These are phyloP conservation scores for Cheilosia variabilis DNA, from an alignment of 2,888 invertebrate genomes.

Conservation along the genomic window DNA sequence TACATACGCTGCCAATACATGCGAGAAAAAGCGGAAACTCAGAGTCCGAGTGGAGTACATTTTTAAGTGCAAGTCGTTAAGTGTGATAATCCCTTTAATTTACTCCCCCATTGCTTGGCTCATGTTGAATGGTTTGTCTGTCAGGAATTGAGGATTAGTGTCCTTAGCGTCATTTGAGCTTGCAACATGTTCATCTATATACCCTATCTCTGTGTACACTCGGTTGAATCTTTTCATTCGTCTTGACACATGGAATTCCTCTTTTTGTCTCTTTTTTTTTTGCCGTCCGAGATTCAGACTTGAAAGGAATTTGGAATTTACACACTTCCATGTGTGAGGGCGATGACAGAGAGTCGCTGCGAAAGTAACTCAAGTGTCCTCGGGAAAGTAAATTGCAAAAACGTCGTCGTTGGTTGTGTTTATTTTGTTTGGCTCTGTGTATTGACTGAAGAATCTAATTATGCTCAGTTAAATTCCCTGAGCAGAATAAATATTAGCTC, in stretches of 20 bases:
- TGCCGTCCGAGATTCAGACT: slow-evolving; percentile 13
- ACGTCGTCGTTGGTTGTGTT: slow-evolving; percentile 15
- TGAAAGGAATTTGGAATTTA: slow-evolving; percentile 19
- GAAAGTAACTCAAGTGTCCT: slow-evolving; percentile 14
- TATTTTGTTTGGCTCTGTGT: slow-evolving; percentile 24
- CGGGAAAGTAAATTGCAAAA: slow-evolving; percentile 24
- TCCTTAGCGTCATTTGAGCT: slow-evolving; percentile 29
- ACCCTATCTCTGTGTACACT: slow-evolving; percentile 17
- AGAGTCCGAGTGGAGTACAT: not conserved
- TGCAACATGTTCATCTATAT: slow-evolving; percentile 23
- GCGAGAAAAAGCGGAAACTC: not conserved
- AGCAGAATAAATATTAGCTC: slow-evolving; percentile 39
- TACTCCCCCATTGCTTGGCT: slow-evolving; percentile 8
- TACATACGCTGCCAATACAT: not conserved
- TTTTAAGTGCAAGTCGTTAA: slow-evolving; percentile 21
- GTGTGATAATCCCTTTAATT: slow-evolving; percentile 44
- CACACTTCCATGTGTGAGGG: slow-evolving; percentile 9
- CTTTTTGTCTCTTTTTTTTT: not conserved
- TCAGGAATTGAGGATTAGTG: slow-evolving; percentile 33
- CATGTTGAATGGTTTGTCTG: slow-evolving; percentile 28
- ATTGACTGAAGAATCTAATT: slow-evolving; percentile 51
- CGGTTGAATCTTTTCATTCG: slow-evolving; percentile 37
- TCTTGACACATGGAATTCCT: slow-evolving; percentile 2
- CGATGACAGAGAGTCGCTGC: slow-evolving; percentile 9
- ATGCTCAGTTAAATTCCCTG: slow-evolving; percentile 24